Evolutionary conservation across 2,888 invertebrate genomes (phyloP), one percentile per base, ranked within the genome.

Genomic region (Cheilosia impressa): DNA sequence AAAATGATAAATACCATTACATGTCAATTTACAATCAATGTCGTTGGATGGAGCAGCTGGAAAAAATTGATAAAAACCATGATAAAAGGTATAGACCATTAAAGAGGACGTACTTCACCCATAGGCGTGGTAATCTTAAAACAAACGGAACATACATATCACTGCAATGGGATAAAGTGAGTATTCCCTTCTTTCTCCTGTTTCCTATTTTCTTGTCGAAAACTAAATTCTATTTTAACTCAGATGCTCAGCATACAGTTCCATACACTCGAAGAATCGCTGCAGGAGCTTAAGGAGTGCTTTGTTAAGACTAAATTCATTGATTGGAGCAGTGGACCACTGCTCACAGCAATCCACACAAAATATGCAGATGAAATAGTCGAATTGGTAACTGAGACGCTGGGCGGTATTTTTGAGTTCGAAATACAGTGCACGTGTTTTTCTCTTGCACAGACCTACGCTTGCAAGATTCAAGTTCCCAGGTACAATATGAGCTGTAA

Each of bases 111-210:
- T 91, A 90, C 75, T 91, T 89, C 60, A 91, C 91, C 0, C 88
- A 89, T 83, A 88, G 89, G 0, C 34, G 73, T 0, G 88, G 88
- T 0, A 89, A 91, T 79, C 89, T 91, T 66, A 85, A 88, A 0
- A 77, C 55, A 7, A 87, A 88, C 71, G 91, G 91, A 53, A 91
- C 91, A 10, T 91, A 90, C 68, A 88, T 91, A 2, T 90, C 90
- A 34, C 83, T 91, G 6, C 91, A 91, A 63, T 87, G 82, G n/a
- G 91, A 91, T 89, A 31, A 89, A 88, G 71, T 78, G 76, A 50
- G 22, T 50, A 50, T 22, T 22, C 17, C 9, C 2, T 45, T 9
- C 5, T 4, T 4, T 34, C 24, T 24, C 2, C 5, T 2, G 1
- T 4, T 47, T 50, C 10, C 10, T 15, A 10, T 10, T 4, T 15